Base-by-base conservation (phyloP, 2,888 invertebrate genomes). In the Ferdinandea cuprea region DNA sequence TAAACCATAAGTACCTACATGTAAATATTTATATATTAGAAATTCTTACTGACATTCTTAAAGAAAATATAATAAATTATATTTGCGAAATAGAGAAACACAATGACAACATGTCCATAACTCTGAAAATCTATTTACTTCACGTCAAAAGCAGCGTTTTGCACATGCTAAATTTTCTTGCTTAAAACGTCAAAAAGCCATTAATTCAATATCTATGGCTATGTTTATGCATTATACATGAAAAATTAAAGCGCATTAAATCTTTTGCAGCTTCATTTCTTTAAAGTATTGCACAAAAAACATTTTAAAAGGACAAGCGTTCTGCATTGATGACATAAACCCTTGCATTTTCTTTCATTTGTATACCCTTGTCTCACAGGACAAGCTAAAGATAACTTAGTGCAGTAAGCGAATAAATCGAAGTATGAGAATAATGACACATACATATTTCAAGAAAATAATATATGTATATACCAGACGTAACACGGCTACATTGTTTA, bases 131-230 rank as follows among this genome's bases (percentile, higher is more conserved):
- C 44, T 25, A 48, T 61, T 61, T 61, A 32, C 46, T 13, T n/a
- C 61, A 13, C 46, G 61, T 61, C 61, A 61, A 13, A 48, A 61
- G 46, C 61, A 61, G 46, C 5, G n/a, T 19, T 25, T 15, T 40
- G 1, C 17, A 17, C 8, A 3, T 17, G 32, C 13, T 2, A 13
- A 15, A 7, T 58, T 46, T 32, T 30, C n/a, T n/a, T 32, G 2
- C 19, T 28, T 19, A 8, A 32, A 44, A 19, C 59, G 17, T 46
- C 32, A 44, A 17, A 61, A 59, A 32, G 30, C 19, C 32, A 61
- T 61, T 61, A 61, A 44, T 59, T 59, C 32, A 56, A 40, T 58
- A 1, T 25, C 2, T 40, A 7, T 25, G 0, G n/a, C 8, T 11
- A 19, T 32, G n/a, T 19, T 5, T 42, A 17, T n/a, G 15, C 13